Percentiles rank a stretch among this genome's conserved stretches.
Conservation (phyloP, 2,797 vertebrate genomes). For the Malurus splendens region DNA sequence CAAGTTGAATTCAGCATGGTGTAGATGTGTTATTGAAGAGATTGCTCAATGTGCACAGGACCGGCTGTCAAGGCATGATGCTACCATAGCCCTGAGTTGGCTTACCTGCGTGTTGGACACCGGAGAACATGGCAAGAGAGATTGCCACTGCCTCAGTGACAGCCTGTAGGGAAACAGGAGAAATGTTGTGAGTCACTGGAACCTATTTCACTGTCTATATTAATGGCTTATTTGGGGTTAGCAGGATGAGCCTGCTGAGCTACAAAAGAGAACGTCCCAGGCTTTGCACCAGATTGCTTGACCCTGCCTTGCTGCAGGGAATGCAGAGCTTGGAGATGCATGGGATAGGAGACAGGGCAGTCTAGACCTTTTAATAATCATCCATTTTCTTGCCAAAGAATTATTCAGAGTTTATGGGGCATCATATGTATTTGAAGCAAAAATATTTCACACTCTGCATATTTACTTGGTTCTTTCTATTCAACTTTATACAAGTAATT, state of each 20-base stretch:
- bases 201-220: conserved; percentile 15
- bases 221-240: conserved; percentile 3
- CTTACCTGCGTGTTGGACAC: neutral
- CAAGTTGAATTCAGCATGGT: neutral
- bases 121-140: neutral
- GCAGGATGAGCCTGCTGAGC: neutral
- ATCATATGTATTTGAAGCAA: neutral
- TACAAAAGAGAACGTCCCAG: neutral
- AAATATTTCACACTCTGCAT: neutral
- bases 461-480: neutral
- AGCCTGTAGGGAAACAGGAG: neutral
- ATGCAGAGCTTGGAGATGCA: neutral
- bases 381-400: neutral
- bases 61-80: neutral
- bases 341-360: neutral
- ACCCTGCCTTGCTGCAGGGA: neutral
- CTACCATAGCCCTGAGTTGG: neutral
- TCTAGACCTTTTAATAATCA: neutral
- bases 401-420: neutral
- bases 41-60: neutral
- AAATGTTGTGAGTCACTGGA: neutral
- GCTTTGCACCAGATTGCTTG: neutral
- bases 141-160: neutral
- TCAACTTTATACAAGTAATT: neutral
- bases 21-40: neutral